phyloP scores from a whole-genome alignment of 2,113 vertebrate species.

The Elephas maximus region DNA sequence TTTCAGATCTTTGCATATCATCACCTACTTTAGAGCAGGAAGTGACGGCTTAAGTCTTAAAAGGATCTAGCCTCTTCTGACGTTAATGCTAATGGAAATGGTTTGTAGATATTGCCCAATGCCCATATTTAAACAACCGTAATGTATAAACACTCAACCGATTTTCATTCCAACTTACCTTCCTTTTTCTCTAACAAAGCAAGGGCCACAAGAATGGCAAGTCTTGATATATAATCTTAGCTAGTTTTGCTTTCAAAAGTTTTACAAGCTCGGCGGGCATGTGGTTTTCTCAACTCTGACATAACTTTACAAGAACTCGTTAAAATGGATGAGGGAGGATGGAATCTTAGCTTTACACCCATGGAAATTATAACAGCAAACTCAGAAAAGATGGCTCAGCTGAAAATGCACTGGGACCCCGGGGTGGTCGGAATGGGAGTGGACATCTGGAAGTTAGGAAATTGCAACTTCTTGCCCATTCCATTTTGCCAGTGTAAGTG shows the following conservation, averaged over 20 bases:
- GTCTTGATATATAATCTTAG: background rate
- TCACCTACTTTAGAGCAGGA: background rate
- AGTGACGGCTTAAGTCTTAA: background rate
- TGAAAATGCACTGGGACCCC: fast-evolving
- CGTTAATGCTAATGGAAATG: fast-evolving
- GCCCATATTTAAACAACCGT: background rate
- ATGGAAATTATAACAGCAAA: fast-evolving
- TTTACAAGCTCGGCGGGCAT: background rate
- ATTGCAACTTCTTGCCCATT: fast-evolving
- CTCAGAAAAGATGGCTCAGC: fast-evolving
- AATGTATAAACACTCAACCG: background rate
- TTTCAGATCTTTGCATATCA: fast-evolving
- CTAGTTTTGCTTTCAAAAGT: background rate
- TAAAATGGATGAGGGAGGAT: background rate
- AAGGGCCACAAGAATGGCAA: background rate
- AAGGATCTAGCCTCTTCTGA: background rate
- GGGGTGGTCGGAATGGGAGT: fast-evolving
- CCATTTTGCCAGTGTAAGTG: background rate
- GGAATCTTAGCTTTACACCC: background rate
- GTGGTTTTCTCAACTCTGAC: background rate
- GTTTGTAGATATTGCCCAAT: fast-evolving
- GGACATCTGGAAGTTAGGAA: background rate
- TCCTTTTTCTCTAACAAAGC: too few species aligned
- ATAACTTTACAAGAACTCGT: background rate
- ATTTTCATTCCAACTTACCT: background rate